A percentile compares a stretch with the other conserved stretches of the same genome.
phyloP scores from a whole-genome alignment of 2,797 vertebrate species.

The Nyctalus aviator region DNA sequence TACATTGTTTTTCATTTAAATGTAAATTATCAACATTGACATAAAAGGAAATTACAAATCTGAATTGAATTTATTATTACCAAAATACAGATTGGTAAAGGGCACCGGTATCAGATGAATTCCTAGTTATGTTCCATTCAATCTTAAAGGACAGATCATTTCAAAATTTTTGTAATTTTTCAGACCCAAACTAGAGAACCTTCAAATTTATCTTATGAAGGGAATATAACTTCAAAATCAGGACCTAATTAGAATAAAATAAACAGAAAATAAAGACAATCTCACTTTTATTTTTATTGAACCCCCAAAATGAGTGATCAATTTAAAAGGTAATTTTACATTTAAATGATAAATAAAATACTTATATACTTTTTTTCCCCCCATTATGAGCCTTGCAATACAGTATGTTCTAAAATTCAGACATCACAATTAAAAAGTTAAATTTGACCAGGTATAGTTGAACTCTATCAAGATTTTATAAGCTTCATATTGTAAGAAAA shows the following conservation, averaged over 20 bases:
- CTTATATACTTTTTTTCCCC: background rate
- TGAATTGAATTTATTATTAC: background rate
- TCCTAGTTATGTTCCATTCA: background rate
- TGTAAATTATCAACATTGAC: background rate
- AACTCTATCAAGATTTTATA: background rate
- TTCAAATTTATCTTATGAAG: slow-evolving; percentile 15
- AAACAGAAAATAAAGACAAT: background rate
- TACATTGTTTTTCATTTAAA: background rate
- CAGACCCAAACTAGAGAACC: background rate
- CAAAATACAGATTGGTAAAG: background rate
- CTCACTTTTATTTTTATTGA: background rate
- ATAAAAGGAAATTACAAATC: background rate
- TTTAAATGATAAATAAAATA: background rate
- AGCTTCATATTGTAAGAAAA: background rate
- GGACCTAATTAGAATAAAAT: slow-evolving; percentile 12
- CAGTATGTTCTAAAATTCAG: background rate
- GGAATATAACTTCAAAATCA: background rate
- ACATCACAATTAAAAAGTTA: background rate
- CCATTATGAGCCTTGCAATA: background rate
- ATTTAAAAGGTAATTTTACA: background rate
- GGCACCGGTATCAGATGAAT: background rate
- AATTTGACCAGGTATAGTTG: background rate
- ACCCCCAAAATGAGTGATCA: background rate
- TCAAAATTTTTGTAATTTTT: slow-evolving; percentile 5
- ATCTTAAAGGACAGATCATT: background rate